Conservation (phyloP, 2,113 vertebrate genomes). For the Xenopus tropicalis region UCB_Xtro_10.0 CM004445.2:30542501-30543000, state of each 20-base stretch:
- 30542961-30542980: not conserved
- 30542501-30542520: not conserved
- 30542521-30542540: not conserved
- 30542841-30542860: conserved; percentile 34
- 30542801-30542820: conserved; percentile 41
- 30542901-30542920: conserved; percentile 39
- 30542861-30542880: conserved; percentile 34
- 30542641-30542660: conserved; percentile 24
- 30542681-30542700: conserved; percentile 41
- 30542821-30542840: conserved; percentile 29
- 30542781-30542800: conserved; percentile 11
- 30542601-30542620: conserved; percentile 38
- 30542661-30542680: conserved; percentile 44
- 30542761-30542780: conserved; percentile 36
- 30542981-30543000: conserved; percentile 32
- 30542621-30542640: conserved; percentile 40
- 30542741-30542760: conserved; percentile 23
- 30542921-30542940: conserved; percentile 44
- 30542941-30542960: conserved; percentile 33
- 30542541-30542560: conserved; percentile 26
- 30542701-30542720: conserved; percentile 38
- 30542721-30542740: conserved; percentile 38
- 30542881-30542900: conserved; percentile 33
- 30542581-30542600: conserved; percentile 32
- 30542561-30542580: conserved; percentile 13